phyloP scores from a whole-genome alignment of 2,113 vertebrate species.

The Dasyornis broadbenti region DNA sequence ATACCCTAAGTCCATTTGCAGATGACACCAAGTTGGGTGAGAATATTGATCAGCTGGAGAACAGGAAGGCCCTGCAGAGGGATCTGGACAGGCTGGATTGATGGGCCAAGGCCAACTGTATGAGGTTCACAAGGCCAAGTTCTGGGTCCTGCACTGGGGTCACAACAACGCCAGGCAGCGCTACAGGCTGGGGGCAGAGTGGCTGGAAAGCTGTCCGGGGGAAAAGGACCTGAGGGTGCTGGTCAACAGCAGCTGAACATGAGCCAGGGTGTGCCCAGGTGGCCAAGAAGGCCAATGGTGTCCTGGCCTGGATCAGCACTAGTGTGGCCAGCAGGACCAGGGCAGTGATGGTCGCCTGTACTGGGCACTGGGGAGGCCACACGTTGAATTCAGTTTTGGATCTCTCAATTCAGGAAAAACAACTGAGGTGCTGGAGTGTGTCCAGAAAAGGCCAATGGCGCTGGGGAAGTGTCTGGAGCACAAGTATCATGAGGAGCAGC shows the following conservation, averaged over 20 bases:
- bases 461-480: not conserved
- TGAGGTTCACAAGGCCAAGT: not conserved
- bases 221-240: not conserved
- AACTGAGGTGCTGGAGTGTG: rapidly evolving
- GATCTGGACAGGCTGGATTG: not conserved
- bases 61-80: not conserved
- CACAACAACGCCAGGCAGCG: not conserved
- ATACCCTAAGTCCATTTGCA: not conserved
- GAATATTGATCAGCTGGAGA: not conserved
- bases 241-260: rapidly evolving
- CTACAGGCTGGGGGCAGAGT: not conserved
- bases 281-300: not conserved
- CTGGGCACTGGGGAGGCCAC: rapidly evolving
- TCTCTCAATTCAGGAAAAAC: not conserved
- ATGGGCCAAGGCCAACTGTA: not conserved
- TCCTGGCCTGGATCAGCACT: not conserved
- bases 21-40: not conserved
- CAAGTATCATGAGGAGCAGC: not conserved
- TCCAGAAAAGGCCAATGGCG: not conserved
- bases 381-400: not conserved
- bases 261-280: not conserved
- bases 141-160: not conserved
- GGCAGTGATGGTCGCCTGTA: rapidly evolving
- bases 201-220: rapidly evolving
- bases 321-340: not conserved